Percentiles rank a stretch among this genome's conserved stretches.
Conservation (phyloP, 2,888 invertebrate species). For the Euplagia quadripunctaria region DNA sequence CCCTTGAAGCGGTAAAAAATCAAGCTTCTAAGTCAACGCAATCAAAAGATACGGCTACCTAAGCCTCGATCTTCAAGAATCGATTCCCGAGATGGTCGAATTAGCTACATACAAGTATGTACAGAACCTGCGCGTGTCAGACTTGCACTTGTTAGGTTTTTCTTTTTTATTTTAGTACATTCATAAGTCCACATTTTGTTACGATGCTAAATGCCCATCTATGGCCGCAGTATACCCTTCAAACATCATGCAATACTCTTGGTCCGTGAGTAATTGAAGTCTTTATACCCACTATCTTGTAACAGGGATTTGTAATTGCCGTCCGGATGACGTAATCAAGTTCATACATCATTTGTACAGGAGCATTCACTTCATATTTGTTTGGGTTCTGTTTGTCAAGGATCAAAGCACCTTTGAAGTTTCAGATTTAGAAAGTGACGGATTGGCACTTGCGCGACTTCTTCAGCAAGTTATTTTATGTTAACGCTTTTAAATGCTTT, state of each 20-base stretch:
- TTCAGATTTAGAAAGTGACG: background rate
- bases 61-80: too few species aligned
- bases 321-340: slow-evolving; percentile 13
- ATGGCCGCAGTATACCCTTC: background rate
- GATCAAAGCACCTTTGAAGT: slow-evolving; percentile 19
- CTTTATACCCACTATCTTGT: background rate
- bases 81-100: too few species aligned
- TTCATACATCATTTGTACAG: slow-evolving; percentile 8
- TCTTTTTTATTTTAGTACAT: background rate
- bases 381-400: slow-evolving; percentile 17
- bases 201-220: background rate
- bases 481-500: background rate
- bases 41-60: too few species aligned
- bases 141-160: too few species aligned
- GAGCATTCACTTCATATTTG: slow-evolving; percentile 13
- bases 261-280: background rate
- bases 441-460: background rate
- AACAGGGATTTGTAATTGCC: background rate
- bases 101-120: too few species aligned
- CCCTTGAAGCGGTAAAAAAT: too few species aligned
- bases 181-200: background rate
- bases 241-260: background rate
- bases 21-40: too few species aligned
- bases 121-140: too few species aligned
- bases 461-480: background rate